These are phyloP conservation scores for Acanthurus tractus DNA, from an alignment of 2,797 vertebrate species.

Conservation along the genomic window DNA sequence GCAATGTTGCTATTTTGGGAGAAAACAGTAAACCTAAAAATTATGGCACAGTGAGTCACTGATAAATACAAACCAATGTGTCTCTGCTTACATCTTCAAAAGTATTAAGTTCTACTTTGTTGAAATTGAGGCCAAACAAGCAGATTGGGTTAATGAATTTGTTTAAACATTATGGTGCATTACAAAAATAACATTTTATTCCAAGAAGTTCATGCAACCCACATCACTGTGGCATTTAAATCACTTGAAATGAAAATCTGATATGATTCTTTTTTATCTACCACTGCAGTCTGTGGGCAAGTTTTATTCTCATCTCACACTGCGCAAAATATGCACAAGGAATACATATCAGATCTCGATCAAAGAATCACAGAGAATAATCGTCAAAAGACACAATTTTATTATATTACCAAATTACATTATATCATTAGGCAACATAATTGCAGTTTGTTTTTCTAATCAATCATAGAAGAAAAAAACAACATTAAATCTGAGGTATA, in stretches of 20 bases:
- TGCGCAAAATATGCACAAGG: conserved; percentile 29
- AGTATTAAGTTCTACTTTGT: background rate
- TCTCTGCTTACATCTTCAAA: background rate
- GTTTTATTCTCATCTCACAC: conserved; percentile 45
- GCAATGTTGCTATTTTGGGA: background rate
- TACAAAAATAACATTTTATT: conserved; percentile 21
- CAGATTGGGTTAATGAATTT: conserved; percentile 11
- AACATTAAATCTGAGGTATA: conserved; percentile 62
- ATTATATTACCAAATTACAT: conserved; percentile 60
- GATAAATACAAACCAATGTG: background rate
- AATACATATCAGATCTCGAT: conserved; percentile 46
- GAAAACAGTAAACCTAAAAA: background rate
- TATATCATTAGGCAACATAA: conserved; percentile 59
- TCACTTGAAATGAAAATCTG: conserved; percentile 51
- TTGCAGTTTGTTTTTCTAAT: conserved; percentile 66
- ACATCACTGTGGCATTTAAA: conserved; percentile 40
- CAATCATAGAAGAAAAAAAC: conserved; percentile 55
- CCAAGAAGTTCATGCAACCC: conserved; percentile 25
- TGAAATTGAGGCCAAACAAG: conserved; percentile 11
- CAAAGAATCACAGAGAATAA: conserved; percentile 39
- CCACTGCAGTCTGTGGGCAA: conserved; percentile 33
- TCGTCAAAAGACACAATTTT: conserved; percentile 24
- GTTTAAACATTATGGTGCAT: conserved; percentile 4
- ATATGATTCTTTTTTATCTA: conserved; percentile 42
- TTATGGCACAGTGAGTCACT: background rate